Evolutionary conservation across 2,113 vertebrate genomes (phyloP).

Genomic region (Tiliqua scincoides): DNA sequence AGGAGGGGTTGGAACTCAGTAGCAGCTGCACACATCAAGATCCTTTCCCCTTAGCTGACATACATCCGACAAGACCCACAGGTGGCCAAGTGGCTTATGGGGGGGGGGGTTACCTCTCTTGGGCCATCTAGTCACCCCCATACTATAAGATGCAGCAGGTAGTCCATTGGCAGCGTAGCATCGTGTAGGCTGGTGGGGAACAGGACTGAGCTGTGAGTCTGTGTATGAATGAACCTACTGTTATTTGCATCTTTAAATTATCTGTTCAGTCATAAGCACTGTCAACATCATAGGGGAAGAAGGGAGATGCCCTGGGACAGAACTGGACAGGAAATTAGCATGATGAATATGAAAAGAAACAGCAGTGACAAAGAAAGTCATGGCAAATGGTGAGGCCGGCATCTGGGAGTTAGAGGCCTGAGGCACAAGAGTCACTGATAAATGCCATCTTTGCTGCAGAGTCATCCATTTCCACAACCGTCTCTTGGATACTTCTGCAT

Average conservation of each 20-base stretch:
- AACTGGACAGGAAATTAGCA: neutral
- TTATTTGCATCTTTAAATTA: neutral
- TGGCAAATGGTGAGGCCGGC: neutral
- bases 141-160: no score
- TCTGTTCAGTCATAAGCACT: neutral
- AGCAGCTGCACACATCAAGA: no score
- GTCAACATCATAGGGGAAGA: no score
- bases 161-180: no score
- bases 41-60: no score
- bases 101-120: no score
- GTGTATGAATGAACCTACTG: neutral
- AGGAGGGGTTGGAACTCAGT: no score
- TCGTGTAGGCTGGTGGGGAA: no score
- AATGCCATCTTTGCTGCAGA: neutral
- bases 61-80: no score
- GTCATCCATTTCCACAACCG: neutral
- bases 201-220: neutral
- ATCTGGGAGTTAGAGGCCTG: neutral
- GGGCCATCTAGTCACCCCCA: no score
- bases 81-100: no score
- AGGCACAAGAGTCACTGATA: neutral
- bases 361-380: neutral
- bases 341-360: neutral
- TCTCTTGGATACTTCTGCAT: conserved; percentile 11
- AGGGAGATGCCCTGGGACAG: neutral